These are phyloP conservation scores for Anhinga anhinga DNA, from an alignment of 2,113 vertebrate genomes.

Conservation along the genomic window DNA sequence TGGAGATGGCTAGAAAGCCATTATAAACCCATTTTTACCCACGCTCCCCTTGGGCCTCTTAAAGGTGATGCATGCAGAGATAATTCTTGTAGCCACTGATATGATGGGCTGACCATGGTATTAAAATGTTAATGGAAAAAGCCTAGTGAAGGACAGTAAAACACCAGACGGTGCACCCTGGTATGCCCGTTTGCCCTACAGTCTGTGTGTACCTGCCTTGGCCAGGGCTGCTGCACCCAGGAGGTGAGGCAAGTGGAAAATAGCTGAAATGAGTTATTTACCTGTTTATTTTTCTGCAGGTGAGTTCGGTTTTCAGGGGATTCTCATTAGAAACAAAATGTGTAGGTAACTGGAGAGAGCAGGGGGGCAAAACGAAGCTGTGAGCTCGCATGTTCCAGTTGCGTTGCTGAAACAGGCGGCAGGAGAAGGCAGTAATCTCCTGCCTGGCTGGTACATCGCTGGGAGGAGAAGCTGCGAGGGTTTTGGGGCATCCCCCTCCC, in stretches of 20 bases:
- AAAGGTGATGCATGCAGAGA: neutral
- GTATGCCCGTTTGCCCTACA: rapidly evolving
- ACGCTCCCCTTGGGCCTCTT: neutral
- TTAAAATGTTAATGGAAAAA: neutral
- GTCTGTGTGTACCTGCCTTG: neutral
- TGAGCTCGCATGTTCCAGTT: neutral
- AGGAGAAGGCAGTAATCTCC: neutral
- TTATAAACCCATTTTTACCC: neutral
- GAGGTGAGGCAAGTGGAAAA: neutral
- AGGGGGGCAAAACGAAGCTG: neutral
- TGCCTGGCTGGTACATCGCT: neutral
- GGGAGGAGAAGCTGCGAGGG: neutral
- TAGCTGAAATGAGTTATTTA: neutral
- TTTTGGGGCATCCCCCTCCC: neutral
- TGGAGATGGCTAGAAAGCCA: neutral
- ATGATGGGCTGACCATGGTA: rapidly evolving
- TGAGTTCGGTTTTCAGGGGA: neutral
- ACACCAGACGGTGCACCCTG: too few relatives aligned
- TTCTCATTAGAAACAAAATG: neutral
- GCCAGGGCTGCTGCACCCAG: neutral
- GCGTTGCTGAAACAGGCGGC: neutral
- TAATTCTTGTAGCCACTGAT: neutral
- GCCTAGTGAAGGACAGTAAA: neutral
- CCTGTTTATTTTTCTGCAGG: neutral
- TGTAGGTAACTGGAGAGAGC: neutral